phyloP scores from a whole-genome alignment of 1,140 invertebrate species.

The Dendrolimus kikuchii region DNA sequence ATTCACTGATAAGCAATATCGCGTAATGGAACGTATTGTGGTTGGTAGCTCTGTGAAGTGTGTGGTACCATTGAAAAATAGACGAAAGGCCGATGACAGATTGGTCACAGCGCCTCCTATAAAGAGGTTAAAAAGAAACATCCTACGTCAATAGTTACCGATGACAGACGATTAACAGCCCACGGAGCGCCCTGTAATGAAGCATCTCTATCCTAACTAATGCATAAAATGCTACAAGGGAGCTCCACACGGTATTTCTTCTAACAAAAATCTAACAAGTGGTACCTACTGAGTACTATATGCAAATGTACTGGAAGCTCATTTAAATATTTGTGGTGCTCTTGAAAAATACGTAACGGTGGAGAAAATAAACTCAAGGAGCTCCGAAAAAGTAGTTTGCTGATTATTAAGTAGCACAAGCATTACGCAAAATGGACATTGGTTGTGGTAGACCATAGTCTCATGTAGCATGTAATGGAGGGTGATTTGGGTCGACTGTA shows the following conservation, averaged over 20 bases:
- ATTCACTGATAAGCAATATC: slow-evolving; percentile 42
- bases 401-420: slow-evolving; percentile 14
- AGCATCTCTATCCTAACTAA: no score
- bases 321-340: no score
- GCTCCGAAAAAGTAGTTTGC: background rate
- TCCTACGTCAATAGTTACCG: no score
- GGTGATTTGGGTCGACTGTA: slow-evolving; percentile 49
- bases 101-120: slow-evolving; percentile 24
- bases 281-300: no score
- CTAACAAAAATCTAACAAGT: no score
- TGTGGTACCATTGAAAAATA: slow-evolving; percentile 31
- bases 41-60: slow-evolving; percentile 35
- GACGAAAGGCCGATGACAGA: slow-evolving; percentile 33
- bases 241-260: no score
- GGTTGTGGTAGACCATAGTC: slow-evolving; percentile 39
- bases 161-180: no score
- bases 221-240: no score
- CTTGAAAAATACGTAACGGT: no score
- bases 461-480: slow-evolving; percentile 43
- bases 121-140: slow-evolving; percentile 26
- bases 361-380: background rate
- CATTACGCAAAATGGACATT: slow-evolving; percentile 21
- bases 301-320: no score
- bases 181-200: no score
- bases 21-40: slow-evolving; percentile 44